These are phyloP conservation scores for Dascillus cervinus DNA, from an alignment of 2,888 invertebrate genomes.

Conservation along the genomic window DNA sequence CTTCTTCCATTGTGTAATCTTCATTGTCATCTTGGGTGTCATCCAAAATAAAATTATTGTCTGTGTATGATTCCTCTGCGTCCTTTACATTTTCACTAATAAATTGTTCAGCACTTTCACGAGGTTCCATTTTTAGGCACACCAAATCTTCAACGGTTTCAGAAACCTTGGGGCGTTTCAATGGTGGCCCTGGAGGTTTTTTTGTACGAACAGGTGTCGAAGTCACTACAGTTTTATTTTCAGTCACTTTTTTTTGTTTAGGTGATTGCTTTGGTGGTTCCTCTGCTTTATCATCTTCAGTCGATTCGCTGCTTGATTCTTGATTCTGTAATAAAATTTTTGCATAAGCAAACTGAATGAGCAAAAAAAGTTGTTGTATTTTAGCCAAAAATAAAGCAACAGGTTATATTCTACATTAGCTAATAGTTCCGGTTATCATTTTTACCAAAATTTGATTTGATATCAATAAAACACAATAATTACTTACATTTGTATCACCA, in stretches of 20 bases:
- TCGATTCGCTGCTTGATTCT: constrained; percentile 64
- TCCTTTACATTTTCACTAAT: constrained; percentile 21
- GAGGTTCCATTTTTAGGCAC: constrained; percentile 40
- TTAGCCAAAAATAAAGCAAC: neutral
- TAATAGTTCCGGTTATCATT: too few relatives aligned
- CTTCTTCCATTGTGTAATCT: constrained; percentile 37
- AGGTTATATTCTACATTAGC: too few relatives aligned
- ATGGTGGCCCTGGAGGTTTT: constrained; percentile 15
- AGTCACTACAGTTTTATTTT: neutral
- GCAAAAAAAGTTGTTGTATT: neutral
- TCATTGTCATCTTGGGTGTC: constrained; percentile 31
- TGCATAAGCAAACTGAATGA: constrained; percentile 1
- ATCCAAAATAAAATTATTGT: constrained; percentile 31
- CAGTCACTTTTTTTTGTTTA: too few relatives aligned
- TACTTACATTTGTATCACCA: constrained; percentile 37
- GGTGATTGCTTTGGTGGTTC: too few relatives aligned
- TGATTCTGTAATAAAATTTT: too few relatives aligned
- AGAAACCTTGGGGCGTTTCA: constrained; percentile 13
- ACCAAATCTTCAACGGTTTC: constrained; percentile 19
- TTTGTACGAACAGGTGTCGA: constrained; percentile 9
- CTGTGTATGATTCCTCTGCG: constrained; percentile 33
- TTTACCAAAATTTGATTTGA: too few relatives aligned
- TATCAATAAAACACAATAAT: too few relatives aligned
- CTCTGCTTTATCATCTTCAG: too few relatives aligned
- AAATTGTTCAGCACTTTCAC: constrained; percentile 28